A percentile compares a stretch with the other conserved stretches of the same genome.
Conservation (phyloP, 2,113 vertebrate genomes). For the Menidia beryllina region DNA sequence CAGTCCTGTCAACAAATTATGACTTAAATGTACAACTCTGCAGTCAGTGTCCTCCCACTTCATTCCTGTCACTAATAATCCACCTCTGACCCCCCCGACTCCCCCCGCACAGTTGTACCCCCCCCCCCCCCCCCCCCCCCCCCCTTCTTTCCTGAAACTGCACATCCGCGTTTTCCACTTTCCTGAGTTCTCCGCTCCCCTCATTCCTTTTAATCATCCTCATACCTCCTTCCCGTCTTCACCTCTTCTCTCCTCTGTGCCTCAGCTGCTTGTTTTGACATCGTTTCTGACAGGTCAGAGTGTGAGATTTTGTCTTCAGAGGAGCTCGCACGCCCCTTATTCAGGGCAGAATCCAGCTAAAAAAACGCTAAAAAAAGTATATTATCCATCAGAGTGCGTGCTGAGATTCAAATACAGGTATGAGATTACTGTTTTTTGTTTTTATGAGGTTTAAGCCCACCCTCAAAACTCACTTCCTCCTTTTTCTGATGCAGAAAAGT, state of each 20-base stretch:
- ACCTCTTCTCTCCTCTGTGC: constrained; percentile 21
- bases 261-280: constrained; percentile 17
- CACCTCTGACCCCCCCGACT: neutral
- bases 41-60: neutral
- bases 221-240: neutral
- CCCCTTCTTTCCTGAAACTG: constrained; percentile 9
- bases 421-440: neutral
- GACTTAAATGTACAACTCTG: neutral
- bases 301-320: neutral
- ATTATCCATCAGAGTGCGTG: neutral
- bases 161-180: constrained; percentile 4
- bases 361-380: too few species aligned
- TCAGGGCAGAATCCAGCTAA: neutral
- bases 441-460: neutral
- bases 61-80: constrained; percentile 10
- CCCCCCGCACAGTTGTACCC: too few species aligned
- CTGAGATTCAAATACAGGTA: neutral
- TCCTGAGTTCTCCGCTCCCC: neutral
- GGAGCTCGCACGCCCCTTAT: neutral
- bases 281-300: constrained; percentile 32
- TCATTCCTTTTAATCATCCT: neutral
- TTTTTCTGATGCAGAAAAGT: constrained; percentile 6
- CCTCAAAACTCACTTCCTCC: neutral
- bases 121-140: too few species aligned
- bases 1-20: neutral